Evolutionary conservation across 2,888 invertebrate species (phyloP).

Genomic region (Leptothorax acervorum): DNA sequence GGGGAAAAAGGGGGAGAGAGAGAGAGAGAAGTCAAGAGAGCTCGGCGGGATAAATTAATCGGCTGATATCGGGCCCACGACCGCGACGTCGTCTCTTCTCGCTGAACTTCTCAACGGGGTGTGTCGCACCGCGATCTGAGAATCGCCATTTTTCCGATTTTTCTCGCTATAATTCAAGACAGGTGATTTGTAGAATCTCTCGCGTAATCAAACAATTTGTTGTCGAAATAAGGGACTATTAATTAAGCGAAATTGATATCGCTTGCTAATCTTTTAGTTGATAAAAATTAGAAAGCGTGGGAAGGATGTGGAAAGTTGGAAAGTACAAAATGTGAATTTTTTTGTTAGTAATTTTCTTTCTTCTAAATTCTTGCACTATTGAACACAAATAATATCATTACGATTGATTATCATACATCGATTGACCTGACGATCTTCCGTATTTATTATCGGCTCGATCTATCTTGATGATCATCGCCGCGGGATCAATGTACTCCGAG

Average conservation of each 20-base stretch:
- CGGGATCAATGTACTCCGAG: conserved; percentile 32
- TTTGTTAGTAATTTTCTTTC: neutral
- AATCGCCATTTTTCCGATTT: conserved; percentile 6
- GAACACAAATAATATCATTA: neutral
- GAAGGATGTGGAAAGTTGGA: neutral
- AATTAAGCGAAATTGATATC: conserved; percentile 5
- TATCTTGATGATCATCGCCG: conserved; percentile 13
- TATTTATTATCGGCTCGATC: conserved; percentile 22
- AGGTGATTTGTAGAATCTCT: conserved; percentile 12
- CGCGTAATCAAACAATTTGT: neutral
- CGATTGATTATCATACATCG: neutral
- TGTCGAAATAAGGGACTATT: neutral
- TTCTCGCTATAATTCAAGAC: neutral
- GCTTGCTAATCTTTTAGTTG: neutral
- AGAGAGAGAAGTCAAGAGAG: neutral
- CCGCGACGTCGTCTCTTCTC: conserved; percentile 56
- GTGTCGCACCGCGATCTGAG: conserved; percentile 48
- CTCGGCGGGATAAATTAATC: conserved; percentile 61
- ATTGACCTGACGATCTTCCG: conserved; percentile 8
- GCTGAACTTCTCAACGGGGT: conserved; percentile 55
- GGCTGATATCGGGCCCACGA: conserved; percentile 56
- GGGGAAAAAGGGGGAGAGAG: neutral
- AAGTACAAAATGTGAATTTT: neutral
- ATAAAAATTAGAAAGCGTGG: neutral
- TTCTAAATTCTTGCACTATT: neutral